These are phyloP conservation scores for Mythimna impura DNA, from an alignment of 2,888 invertebrate species.

Conservation along the genomic window DNA sequence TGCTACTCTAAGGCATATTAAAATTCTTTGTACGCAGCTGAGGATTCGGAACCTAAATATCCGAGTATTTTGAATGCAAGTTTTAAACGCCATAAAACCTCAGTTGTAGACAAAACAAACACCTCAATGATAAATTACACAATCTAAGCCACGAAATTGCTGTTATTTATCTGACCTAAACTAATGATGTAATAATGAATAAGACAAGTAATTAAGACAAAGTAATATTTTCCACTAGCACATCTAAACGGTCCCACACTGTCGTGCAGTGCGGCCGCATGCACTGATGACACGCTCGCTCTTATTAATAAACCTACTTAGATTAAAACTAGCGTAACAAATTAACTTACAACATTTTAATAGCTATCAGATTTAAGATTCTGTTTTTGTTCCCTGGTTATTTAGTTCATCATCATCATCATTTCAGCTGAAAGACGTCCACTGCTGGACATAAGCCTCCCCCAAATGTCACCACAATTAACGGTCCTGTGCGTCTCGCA, in stretches of 20 bases:
- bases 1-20: too few species aligned
- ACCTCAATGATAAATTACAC: conserved; percentile 2
- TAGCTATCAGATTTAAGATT: conserved; percentile 19
- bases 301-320: conserved; percentile 79
- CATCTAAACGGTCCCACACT: conserved; percentile 65
- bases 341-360: conserved; percentile 52
- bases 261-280: conserved; percentile 71
- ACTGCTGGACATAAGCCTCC: too few species aligned
- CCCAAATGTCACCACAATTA: too few species aligned
- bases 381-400: not conserved
- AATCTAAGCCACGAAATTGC: conserved; percentile 18
- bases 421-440: too few species aligned
- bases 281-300: conserved; percentile 71
- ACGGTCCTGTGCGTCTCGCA: too few species aligned
- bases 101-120: not conserved
- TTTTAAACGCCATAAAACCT: not conserved
- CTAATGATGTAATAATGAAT: conserved; percentile 14
- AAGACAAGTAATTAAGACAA: conserved; percentile 34
- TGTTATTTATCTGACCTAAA: conserved; percentile 9
- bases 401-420: too few species aligned
- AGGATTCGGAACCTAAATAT: too few species aligned
- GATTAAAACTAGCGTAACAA: conserved; percentile 72
- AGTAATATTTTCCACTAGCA: conserved; percentile 56
- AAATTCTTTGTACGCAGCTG: too few species aligned
- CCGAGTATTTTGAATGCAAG: too few species aligned